Conservation (phyloP, 2,113 vertebrate species). For the Prionailurus bengalensis region DNA sequence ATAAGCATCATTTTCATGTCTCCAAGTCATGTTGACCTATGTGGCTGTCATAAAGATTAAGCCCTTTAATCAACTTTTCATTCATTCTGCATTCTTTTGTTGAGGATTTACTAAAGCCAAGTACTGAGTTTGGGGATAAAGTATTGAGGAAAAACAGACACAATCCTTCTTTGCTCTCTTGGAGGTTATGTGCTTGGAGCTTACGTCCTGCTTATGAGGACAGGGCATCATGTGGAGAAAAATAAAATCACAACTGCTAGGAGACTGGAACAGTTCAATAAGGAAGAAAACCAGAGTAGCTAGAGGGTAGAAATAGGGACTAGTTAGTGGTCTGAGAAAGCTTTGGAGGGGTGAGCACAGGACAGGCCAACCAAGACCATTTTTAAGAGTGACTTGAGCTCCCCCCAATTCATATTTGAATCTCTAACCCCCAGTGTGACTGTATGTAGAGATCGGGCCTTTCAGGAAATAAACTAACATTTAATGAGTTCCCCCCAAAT, state of each 20-base stretch:
- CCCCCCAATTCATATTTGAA: background rate
- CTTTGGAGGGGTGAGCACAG: background rate
- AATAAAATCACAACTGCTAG: background rate
- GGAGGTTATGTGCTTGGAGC: background rate
- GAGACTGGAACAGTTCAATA: background rate
- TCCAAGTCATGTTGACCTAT: background rate
- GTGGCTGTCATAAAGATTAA: background rate
- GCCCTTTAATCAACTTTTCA: background rate
- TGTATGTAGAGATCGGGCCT: background rate
- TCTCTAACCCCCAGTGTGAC: background rate
- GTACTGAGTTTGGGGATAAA: background rate
- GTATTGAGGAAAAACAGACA: background rate
- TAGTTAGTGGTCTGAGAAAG: background rate
- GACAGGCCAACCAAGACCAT: background rate
- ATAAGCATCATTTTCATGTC: background rate
- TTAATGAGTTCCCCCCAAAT: background rate
- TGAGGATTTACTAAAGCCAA: background rate
- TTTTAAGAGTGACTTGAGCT: background rate
- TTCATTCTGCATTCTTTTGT: background rate
- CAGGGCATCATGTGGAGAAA: background rate
- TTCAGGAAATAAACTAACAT: background rate
- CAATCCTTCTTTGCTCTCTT: background rate
- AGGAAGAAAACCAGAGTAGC: background rate
- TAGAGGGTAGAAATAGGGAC: background rate
- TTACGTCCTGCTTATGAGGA: background rate